Base-by-base conservation (phyloP, 2,113 vertebrate species). In the Hippoglossus stenolepis region DNA sequence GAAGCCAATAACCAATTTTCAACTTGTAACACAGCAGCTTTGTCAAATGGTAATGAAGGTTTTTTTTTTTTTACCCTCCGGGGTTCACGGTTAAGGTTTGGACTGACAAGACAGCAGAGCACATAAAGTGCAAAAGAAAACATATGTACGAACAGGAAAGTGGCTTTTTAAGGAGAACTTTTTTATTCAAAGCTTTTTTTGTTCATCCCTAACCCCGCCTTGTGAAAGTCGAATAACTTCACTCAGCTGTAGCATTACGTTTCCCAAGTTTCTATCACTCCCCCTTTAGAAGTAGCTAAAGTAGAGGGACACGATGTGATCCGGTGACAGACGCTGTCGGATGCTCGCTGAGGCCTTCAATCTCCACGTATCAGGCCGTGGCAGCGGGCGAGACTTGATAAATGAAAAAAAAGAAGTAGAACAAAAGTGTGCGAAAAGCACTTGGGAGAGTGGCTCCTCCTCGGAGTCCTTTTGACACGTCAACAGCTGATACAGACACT, bases 1-100 rank as follows among this genome's bases (percentile, higher is more conserved):
- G 79, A 77, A 90, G 87, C 88, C 87, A 76, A 91, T 90, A 90
- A 87, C 84, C 89, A 89, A 88, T 89, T 86, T 86, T 85, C 81
- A 85, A 85, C 89, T 85, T 84, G 87, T 88, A 86, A 82, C 61
- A 28, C 59, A 6, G 76, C 28, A 26, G 78, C 79, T 87, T 89
- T 89, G 75, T 90, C 82, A 85, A 82, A 84, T 78, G 69, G 74
- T 91, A 90, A 93, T 91, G 88, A 89, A 85, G 79, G 81, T 70
- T 79, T 65, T 80, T 58, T 58, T 13, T 13, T 10, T 73, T 78
- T 28, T 28, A n/a, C 23, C 23, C 58, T 0, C 66, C 2, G 65
- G 73, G 67, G 68, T 72, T 76, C 51, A 83, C n/a, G 14, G 35
- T 62, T 43, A 72, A 75, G 63, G 69, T 77, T 69, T 77, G 73